Evolutionary conservation across 2,888 invertebrate genomes (phyloP), one percentile per base, ranked within the genome.

Genomic region (Charanyca ferruginea): DNA sequence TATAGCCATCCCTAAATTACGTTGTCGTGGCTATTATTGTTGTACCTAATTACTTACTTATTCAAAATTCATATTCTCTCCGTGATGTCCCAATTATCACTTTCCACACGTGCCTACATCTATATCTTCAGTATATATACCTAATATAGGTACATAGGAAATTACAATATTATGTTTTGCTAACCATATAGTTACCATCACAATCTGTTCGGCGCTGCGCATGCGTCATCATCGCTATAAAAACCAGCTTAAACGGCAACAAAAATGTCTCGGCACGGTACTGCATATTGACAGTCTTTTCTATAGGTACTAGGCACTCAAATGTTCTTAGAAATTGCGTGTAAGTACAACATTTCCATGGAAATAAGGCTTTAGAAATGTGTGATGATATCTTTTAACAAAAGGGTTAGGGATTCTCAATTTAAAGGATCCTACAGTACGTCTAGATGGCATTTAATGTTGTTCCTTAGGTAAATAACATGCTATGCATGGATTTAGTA

Each of bases 151-250:
- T 47, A 38, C 8, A 55, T 52, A n/a, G 28, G 22, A 32, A 13
- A 41, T 20, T 48, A 22, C 13, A 25, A 38, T 32, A 25, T 61
- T 62, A 28, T 70, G 16, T 54, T 77, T 41, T 48, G 28, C 32
- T 64, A 49, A 72, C 38, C 57, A 49, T 60, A 49, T 55, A 64
- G 53, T 61, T 53, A 70, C 44, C 38, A 59, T 57, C 45, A 62
- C 45, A 77, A 58, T 79, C 60, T 66, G 55, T 69, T 32, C 48
- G 28, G 58, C 53, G 53, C 45, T 66, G 71, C 81, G 75, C 75
- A 83, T 81, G 81, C 78, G 83, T 83, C 72, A 69, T 65, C 53
- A 28, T 11, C 20, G 66, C 63, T 53, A 82, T 83, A 69, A 77
- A 77, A 74, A 32, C 32, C 54, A 22, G 42, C 51, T 59, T 66